A percentile compares a stretch with the other conserved stretches of the same genome.
These are phyloP conservation scores for rabbit (Oryctolagus cuniculus) DNA, from an alignment of 2,113 vertebrate genomes.

Conservation along the genomic window DNA sequence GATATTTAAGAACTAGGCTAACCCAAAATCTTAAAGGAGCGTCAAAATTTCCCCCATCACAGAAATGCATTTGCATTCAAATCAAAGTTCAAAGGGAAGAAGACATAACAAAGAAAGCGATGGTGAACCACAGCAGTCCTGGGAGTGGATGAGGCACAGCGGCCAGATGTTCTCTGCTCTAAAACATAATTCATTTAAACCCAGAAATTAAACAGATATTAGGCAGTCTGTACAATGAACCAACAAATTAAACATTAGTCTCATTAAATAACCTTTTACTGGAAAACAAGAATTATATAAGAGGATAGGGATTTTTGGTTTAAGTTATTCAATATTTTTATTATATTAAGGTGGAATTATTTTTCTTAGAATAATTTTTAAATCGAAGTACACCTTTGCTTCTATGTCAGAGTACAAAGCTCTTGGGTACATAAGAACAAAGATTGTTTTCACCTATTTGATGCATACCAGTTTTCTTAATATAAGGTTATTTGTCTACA, in stretches of 20 bases:
- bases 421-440: background rate
- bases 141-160: background rate
- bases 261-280: constrained; percentile 43
- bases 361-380: constrained; percentile 33
- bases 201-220: constrained; percentile 18
- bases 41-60: constrained; percentile 43
- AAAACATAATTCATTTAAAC: constrained; percentile 41
- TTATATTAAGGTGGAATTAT: background rate
- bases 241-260: background rate
- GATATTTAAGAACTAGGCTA: constrained; percentile 81
- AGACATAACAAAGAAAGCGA: background rate
- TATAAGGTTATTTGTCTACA: background rate
- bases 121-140: background rate
- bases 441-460: background rate
- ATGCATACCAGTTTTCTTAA: constrained; percentile 10
- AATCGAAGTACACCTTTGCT: background rate
- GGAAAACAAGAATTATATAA: background rate
- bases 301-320: background rate
- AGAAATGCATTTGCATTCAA: constrained; percentile 35
- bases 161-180: background rate
- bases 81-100: constrained; percentile 11
- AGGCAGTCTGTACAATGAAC: background rate
- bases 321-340: constrained; percentile 1
- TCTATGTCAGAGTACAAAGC: background rate
- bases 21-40: constrained; percentile 38